Percentiles rank a stretch among this genome's conserved stretches.
Conservation (phyloP, 2,888 invertebrate species). For the Malachius bipustulatus region DNA sequence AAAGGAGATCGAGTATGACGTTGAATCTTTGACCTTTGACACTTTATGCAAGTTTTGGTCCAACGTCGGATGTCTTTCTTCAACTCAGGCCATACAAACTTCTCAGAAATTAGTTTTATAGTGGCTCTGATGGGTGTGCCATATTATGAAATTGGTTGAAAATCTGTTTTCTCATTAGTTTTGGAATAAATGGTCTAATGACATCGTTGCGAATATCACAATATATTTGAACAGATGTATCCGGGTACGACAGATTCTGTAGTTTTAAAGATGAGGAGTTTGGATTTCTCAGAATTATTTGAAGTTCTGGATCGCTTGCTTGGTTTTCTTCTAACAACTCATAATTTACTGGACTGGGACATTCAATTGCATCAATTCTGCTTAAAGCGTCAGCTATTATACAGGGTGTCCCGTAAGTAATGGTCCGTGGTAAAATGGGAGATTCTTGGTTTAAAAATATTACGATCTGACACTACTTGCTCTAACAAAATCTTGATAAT, state of each 20-base stretch:
- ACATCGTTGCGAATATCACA: constrained; percentile 5
- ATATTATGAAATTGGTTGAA: constrained; percentile 17
- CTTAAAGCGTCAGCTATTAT: constrained; percentile 5
- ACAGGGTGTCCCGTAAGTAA: too few species aligned
- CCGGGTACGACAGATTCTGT: constrained; percentile 3
- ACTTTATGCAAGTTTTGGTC: constrained; percentile 7
- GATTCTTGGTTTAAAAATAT: too few species aligned
- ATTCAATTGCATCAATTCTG: constrained; percentile 2
- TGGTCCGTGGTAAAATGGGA: too few species aligned
- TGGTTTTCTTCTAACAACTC: constrained; percentile 2
- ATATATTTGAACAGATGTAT: background rate
- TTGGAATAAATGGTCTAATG: constrained; percentile 10
- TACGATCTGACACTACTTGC: too few species aligned
- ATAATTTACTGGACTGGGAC: constrained; percentile 7
- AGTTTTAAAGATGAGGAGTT: too few species aligned
- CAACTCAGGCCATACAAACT: constrained; percentile 10
- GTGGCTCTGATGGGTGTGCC: constrained; percentile 13
- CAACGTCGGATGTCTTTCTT: constrained; percentile 6
- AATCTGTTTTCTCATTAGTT: background rate
- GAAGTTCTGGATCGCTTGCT: constrained; percentile 4
- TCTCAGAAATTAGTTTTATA: constrained; percentile 7
- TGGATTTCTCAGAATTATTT: too few species aligned
- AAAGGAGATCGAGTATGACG: constrained; percentile 5
- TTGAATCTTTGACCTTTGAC: constrained; percentile 8
- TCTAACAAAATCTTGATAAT: too few species aligned